A percentile compares a stretch with the other conserved stretches of the same genome.
phyloP scores from a whole-genome alignment of 2,797 vertebrate species.

The Chaunax sp. region DNA sequence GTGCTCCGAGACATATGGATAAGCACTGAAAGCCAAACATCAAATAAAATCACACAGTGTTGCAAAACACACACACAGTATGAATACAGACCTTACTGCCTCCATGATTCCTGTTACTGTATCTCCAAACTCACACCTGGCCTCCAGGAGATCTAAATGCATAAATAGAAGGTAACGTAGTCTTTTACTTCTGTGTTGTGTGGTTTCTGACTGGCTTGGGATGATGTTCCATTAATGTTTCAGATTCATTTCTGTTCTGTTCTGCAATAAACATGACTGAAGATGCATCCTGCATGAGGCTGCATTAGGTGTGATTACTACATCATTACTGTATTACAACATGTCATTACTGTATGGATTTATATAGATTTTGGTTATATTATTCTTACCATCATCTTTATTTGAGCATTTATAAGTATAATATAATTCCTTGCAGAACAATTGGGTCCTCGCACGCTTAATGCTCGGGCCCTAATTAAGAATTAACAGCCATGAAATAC shows the following conservation, averaged over 20 bases:
- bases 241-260: slow-evolving; percentile 60
- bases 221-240: slow-evolving; percentile 66
- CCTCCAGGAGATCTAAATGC: slow-evolving; percentile 2
- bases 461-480: no score
- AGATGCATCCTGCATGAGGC: slow-evolving; percentile 34
- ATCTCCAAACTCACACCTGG: slow-evolving; percentile 4
- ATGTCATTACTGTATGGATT: not conserved
- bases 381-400: no score
- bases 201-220: slow-evolving; percentile 34
- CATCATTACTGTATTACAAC: not conserved
- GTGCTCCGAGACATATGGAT: slow-evolving; percentile 58
- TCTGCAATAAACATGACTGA: slow-evolving; percentile 64
- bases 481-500: no score
- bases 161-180: slow-evolving; percentile 1
- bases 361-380: not conserved
- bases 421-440: no score
- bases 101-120: slow-evolving; percentile 12
- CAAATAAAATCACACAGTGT: slow-evolving; percentile 28
- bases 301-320: slow-evolving; percentile 16
- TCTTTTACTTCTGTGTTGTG: slow-evolving; percentile 44
- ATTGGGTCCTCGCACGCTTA: no score
- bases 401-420: no score
- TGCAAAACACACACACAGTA: slow-evolving; percentile 11
- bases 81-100: slow-evolving; percentile 3
- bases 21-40: slow-evolving; percentile 25